Base-by-base conservation (phyloP, 1,140 invertebrate genomes). In the Orius insidiosus region DNA sequence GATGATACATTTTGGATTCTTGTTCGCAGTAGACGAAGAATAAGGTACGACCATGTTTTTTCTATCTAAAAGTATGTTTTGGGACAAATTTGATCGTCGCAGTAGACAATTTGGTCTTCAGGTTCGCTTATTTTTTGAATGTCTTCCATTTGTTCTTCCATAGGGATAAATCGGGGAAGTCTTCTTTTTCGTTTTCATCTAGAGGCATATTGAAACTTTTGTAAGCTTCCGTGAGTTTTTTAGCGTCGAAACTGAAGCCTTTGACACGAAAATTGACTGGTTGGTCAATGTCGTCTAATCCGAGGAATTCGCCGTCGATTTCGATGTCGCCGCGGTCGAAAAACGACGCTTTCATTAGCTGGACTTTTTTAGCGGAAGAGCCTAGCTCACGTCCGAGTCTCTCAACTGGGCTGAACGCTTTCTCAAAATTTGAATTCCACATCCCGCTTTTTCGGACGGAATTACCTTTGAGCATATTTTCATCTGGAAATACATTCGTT, bases 281-380 rank as follows among this genome's bases (percentile, higher is more conserved):
- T 30, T 47, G 45, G 13, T 47, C 40, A 5, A 47, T 10, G 14
- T 51, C 46, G 32, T 47, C 45, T 15, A 42, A 42, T 45, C 45
- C 46, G 15, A 51, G 32, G 9, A 42, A 41, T 36, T 48, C 46
- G 3, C 46, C 46, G 34, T 48, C 47, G 15, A 54, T 52, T 46
- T 56, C 48, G n/a, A 54, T 52, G 37, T 63, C 61, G 11, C 59
- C 60, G 14, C 51, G 52, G 14, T 71, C 68, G 56, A 78, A 78
- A 55, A 89, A 75, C 2, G 80, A 85, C 0, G 82, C 82, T 59
- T 89, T 89, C 84, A 88, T 87, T 5, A 85, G 63, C 56, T 89
- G 85, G 16, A 88, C 67, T 54, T 72, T 77, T 49, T 74, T 70
- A 16, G 73, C 64, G 51, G 74, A 68, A 1, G 74, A 70, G 18